A percentile compares a stretch with the other conserved stretches of the same genome.
Conservation (phyloP, 2,888 invertebrate species). For the Autographa pulchrina region DNA sequence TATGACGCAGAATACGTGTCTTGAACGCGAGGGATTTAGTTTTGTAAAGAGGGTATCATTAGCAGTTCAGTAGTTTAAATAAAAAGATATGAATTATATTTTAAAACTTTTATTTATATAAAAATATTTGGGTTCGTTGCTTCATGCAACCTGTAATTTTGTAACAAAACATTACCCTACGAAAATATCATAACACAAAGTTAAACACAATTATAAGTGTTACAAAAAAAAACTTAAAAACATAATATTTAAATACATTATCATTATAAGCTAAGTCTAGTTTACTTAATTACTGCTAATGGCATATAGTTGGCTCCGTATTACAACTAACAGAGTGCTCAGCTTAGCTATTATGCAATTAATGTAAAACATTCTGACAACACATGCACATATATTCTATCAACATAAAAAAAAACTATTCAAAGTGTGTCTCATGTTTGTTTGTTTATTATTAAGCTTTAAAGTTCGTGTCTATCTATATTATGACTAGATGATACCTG, state of each 20-base stretch:
- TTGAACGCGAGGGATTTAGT: no score
- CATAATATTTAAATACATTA: slow-evolving; percentile 46
- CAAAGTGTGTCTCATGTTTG: slow-evolving; percentile 31
- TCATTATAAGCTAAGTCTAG: slow-evolving; percentile 36
- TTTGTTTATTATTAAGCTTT: slow-evolving; percentile 31
- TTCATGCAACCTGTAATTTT: slow-evolving; percentile 40
- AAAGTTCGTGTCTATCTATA: slow-evolving; percentile 60
- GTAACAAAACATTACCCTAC: slow-evolving; percentile 60
- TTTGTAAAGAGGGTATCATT: no score
- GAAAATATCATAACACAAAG: slow-evolving; percentile 51
- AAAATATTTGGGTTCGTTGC: slow-evolving; percentile 58
- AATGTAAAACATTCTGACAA: slow-evolving; percentile 44
- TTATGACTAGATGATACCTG: slow-evolving; percentile 70
- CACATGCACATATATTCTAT: slow-evolving; percentile 27
- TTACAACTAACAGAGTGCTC: slow-evolving; percentile 40
- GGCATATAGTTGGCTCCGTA: slow-evolving; percentile 56
- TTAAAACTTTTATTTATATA: slow-evolving; percentile 60
- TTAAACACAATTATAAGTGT: slow-evolving; percentile 42
- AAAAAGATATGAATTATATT: slow-evolving; percentile 16
- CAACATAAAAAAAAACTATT: slow-evolving; percentile 28
- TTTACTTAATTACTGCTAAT: slow-evolving; percentile 52
- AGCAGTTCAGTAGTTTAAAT: neutral
- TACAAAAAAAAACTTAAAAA: slow-evolving; percentile 40
- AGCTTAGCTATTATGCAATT: slow-evolving; percentile 59
- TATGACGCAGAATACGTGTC: no score